A percentile compares a stretch with the other conserved stretches of the same genome.
phyloP scores from a whole-genome alignment of 2,888 invertebrate species.

The Habroteleia sp. region DNA sequence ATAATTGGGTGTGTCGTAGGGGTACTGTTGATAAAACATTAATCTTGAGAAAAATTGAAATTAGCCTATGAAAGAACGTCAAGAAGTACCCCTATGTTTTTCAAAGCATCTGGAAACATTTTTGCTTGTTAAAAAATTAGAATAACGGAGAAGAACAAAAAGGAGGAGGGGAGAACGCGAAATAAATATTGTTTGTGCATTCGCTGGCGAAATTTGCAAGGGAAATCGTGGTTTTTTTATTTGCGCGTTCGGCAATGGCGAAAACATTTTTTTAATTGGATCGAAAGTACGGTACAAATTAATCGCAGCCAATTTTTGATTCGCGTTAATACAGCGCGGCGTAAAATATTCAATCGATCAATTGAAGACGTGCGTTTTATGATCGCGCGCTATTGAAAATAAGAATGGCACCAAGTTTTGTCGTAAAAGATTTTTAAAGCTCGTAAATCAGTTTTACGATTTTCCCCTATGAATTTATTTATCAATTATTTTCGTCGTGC shows the following conservation, averaged over 20 bases:
- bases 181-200: not conserved
- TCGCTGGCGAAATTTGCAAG: conserved; percentile 9
- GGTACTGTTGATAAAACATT: conserved; percentile 48
- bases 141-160: not conserved
- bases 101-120: not conserved
- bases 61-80: conserved; percentile 9
- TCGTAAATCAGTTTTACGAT: conserved; percentile 38
- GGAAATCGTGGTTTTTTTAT: not conserved
- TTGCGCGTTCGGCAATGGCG: not conserved
- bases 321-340: conserved; percentile 11
- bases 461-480: conserved; percentile 40
- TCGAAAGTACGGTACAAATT: not conserved
- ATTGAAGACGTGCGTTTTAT: conserved; percentile 36
- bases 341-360: conserved; percentile 39
- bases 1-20: conserved; percentile 47
- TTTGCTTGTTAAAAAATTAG: not conserved
- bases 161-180: not conserved
- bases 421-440: conserved; percentile 41
- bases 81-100: conserved; percentile 13
- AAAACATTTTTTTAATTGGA: conserved; percentile 10
- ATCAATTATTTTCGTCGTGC: conserved; percentile 43
- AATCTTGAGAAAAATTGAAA: conserved; percentile 41
- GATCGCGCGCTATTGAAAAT: conserved; percentile 37
- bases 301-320: conserved; percentile 9
- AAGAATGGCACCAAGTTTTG: conserved; percentile 37